Evolutionary conservation across 1,140 invertebrate species (phyloP).

Genomic region (Dendrolimus kikuchii): DNA sequence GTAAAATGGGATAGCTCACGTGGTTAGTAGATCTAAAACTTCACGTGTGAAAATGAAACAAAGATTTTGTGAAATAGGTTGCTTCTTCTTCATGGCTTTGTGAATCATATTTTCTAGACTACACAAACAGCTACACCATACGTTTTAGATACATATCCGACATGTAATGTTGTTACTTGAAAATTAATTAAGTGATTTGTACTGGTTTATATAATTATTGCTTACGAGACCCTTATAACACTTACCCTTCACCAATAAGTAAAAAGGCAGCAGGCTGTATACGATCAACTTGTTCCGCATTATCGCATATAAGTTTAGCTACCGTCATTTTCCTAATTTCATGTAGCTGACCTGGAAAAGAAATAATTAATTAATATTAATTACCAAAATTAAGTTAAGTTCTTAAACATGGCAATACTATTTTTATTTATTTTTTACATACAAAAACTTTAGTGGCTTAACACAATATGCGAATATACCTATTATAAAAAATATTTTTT

Average conservation of each 20-base stretch:
- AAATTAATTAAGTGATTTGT: background rate
- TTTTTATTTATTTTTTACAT: background rate
- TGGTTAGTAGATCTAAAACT: too few species aligned
- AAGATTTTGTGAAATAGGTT: too few species aligned
- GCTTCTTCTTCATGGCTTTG: too few species aligned
- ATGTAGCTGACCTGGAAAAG: slow-evolving; percentile 76
- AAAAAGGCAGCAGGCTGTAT: slow-evolving; percentile 23
- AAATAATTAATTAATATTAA: background rate
- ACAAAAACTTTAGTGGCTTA: background rate
- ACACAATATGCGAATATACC: too few species aligned
- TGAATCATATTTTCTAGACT: too few species aligned
- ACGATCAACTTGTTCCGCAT: slow-evolving; percentile 75
- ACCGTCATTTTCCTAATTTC: slow-evolving; percentile 87
- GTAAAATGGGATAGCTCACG: too few species aligned
- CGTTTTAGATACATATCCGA: too few species aligned
- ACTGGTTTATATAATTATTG: background rate
- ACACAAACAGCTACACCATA: too few species aligned
- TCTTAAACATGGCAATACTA: background rate
- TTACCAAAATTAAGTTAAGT: background rate
- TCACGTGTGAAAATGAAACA: too few species aligned
- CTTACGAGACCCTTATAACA: background rate
- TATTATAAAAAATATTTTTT: too few species aligned
- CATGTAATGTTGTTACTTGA: too few species aligned
- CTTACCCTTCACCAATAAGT: slow-evolving; percentile 10
- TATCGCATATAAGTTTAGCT: slow-evolving; percentile 87